Evolutionary conservation across 2,888 invertebrate species (phyloP).

Genomic region (Parnassius glacialis): DNA sequence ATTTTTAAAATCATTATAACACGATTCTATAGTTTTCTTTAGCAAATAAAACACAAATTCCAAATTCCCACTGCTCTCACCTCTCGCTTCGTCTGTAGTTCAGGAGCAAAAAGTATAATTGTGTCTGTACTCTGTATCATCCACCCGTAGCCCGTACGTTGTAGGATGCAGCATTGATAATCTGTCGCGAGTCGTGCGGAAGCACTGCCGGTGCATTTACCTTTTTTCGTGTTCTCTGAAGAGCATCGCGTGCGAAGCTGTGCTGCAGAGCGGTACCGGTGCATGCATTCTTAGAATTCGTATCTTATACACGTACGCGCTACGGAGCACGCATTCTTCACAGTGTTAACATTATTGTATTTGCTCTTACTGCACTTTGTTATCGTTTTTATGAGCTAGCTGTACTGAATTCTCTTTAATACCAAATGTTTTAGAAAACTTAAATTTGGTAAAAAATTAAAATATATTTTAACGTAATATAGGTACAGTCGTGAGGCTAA

Average conservation of each 20-base stretch:
- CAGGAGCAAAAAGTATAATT: neutral
- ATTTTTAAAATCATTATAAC: no score
- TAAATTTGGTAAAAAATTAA: no score
- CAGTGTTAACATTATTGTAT: slow-evolving; percentile 20
- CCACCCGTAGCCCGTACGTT: neutral
- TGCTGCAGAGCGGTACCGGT: slow-evolving; percentile 35
- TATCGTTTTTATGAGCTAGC: neutral
- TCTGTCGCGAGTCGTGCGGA: slow-evolving; percentile 17
- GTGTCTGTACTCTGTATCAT: slow-evolving; percentile 8
- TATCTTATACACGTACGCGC: slow-evolving; percentile 28
- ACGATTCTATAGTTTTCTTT: no score
- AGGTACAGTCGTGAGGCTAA: no score
- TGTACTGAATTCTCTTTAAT: no score
- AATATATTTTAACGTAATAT: no score
- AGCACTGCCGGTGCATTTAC: slow-evolving; percentile 3
- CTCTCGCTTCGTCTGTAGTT: neutral
- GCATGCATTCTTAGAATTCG: slow-evolving; percentile 43
- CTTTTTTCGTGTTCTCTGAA: slow-evolving; percentile 43
- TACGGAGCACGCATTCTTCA: slow-evolving; percentile 27
- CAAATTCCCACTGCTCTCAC: neutral
- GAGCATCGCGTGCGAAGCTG: slow-evolving; percentile 46
- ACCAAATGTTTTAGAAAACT: no score
- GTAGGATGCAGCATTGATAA: slow-evolving; percentile 4
- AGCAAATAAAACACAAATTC: neutral
- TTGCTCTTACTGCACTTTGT: neutral